Evolutionary conservation across 2,113 vertebrate genomes (phyloP).

Genomic region (Macroglossus sobrinus): DNA sequence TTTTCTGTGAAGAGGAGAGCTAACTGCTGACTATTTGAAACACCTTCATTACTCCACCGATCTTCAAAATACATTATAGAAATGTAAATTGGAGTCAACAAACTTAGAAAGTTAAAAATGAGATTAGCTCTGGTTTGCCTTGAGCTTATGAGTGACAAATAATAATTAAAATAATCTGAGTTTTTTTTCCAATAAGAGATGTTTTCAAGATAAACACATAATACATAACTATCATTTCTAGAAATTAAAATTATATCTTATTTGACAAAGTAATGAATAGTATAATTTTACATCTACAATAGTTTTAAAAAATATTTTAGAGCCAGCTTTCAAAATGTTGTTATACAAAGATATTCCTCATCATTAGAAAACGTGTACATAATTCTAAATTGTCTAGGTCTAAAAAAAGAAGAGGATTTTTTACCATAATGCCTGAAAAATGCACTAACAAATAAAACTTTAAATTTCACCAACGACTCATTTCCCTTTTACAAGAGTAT

Average conservation of each 20-base stretch:
- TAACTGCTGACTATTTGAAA: background rate
- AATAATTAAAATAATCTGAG: background rate
- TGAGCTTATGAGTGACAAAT: background rate
- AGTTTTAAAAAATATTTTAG: background rate
- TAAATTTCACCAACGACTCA: slow-evolving; percentile 37
- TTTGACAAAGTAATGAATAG: background rate
- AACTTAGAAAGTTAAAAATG: background rate
- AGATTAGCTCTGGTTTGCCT: background rate
- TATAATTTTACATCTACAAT: background rate
- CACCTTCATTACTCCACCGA: background rate
- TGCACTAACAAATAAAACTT: slow-evolving; percentile 7
- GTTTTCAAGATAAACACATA: background rate
- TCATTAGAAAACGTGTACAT: background rate
- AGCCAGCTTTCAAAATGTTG: background rate
- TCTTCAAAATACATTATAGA: background rate
- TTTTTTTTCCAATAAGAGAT: background rate
- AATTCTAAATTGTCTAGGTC: background rate
- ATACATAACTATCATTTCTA: background rate
- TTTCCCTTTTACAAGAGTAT: slow-evolving; percentile 16
- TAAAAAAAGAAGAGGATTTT: background rate
- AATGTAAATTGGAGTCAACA: background rate
- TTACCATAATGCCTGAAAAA: background rate
- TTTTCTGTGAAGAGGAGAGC: background rate
- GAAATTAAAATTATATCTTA: background rate
- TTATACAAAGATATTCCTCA: background rate